These are phyloP conservation scores for Trachelipus rathkii DNA, from an alignment of 1,140 invertebrate genomes.

Conservation along the genomic window DNA sequence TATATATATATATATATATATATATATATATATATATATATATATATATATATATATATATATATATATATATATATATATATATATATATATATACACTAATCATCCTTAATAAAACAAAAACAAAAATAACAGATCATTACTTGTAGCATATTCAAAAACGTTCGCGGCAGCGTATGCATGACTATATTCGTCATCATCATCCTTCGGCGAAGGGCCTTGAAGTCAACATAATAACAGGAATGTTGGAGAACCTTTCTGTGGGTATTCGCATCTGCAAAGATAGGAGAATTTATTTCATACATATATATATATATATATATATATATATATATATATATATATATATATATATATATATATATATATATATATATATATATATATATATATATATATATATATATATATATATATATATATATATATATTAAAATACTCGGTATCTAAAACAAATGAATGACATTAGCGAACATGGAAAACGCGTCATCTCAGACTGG, in stretches of 20 bases:
- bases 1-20: too few species aligned
- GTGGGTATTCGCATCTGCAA: constrained; percentile 88
- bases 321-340: neutral
- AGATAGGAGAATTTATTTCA: neutral
- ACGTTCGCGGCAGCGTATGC: constrained; percentile 35
- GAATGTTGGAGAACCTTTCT: constrained; percentile 91
- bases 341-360: constrained; percentile 3
- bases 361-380: neutral
- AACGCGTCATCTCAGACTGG: too few species aligned
- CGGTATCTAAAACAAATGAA: too few species aligned
- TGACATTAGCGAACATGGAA: too few species aligned
- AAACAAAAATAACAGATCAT: too few species aligned
- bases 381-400: too few species aligned
- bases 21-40: neutral
- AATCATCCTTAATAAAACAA: too few species aligned
- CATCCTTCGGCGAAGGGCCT: constrained; percentile 53
- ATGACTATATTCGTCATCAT: constrained; percentile 49
- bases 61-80: neutral
- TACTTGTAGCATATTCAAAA: constrained; percentile 41
- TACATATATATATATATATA: neutral
- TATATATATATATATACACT: neutral
- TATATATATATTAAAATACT: too few species aligned
- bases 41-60: neutral
- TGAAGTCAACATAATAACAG: constrained; percentile 80
- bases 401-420: too few species aligned